Base-by-base conservation (phyloP, 2,888 invertebrate genomes). In the Drosophila subsilvestris region DNA sequence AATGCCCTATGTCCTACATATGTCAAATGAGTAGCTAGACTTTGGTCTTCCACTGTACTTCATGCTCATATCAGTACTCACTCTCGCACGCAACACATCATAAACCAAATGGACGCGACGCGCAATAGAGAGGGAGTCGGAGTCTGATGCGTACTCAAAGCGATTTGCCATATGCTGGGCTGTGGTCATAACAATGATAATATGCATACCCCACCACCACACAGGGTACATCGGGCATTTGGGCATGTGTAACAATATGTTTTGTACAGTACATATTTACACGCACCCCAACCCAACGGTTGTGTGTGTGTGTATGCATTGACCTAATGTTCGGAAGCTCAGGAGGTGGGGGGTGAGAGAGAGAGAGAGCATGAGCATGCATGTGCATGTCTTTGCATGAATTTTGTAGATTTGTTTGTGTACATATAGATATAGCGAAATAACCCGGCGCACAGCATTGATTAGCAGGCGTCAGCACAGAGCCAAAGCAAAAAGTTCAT, bases 341-440 rank as follows among this genome's bases (percentile, higher is more conserved):
- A 20, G 37, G 43, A 29, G 58, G 43, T 66, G 53, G 57, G 10
- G 51, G 43, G 7, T n/a, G n/a, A 9, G 43, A 5, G 53, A 49
- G 37, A 14, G 27, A 54, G 37, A 29, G 12, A 27, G 55, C 54
- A 43, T 42, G 49, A 61, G 69, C 85, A 75, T 78, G 69, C 85
- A 75, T 78, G 68, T 86, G 75, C 88, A 79, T 82, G 83, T 86
- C 86, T 79, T 86, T 83, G 82, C n/a, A 83, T 74, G 86, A 74
- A 86, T 84, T 85, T 89, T 89, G 89, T 89, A 89, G 88, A 89
- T 89, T 87, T 86, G 86, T 89, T 86, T 87, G 86, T 85, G 87
- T 86, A 86, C 89, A 86, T 86, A 86, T 86, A 89, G 89, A 86
- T 86, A 89, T 86, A 89, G 88, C 87, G 65, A 86, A 86, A 89